A percentile compares a stretch with the other conserved stretches of the same genome.
Evolutionary conservation across 2,888 invertebrate species (phyloP).

Genomic region (Cryptus armator): DNA sequence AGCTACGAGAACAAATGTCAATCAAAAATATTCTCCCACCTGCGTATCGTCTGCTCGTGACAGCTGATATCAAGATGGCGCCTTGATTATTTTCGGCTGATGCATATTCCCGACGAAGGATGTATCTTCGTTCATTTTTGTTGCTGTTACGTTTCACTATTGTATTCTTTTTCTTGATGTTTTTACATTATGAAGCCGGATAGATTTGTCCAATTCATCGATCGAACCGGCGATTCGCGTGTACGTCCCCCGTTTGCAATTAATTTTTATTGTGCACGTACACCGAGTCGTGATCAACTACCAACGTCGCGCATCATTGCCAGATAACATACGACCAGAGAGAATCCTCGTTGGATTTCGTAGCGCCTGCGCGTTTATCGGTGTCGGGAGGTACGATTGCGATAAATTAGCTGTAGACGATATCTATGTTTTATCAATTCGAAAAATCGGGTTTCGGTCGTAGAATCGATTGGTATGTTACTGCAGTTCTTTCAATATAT

Average conservation of each 20-base stretch:
- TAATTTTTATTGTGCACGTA: slow-evolving; percentile 64
- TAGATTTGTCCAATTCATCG: slow-evolving; percentile 19
- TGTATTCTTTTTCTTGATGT: not conserved
- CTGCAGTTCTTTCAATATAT: not conserved
- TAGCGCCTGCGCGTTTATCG: slow-evolving; percentile 13
- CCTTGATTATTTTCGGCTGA: slow-evolving; percentile 56
- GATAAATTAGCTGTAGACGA: not conserved
- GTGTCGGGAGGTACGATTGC: not conserved
- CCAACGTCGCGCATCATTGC: slow-evolving; percentile 74
- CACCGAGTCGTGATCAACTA: slow-evolving; percentile 66
- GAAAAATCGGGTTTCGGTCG: not conserved
- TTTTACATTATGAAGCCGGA: slow-evolving; percentile 65
- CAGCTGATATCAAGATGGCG: slow-evolving; percentile 77
- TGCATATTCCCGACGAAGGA: slow-evolving; percentile 56
- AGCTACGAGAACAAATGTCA: not conserved
- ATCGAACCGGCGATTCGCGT: slow-evolving; percentile 6
- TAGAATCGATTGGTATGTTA: not conserved
- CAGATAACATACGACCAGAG: slow-evolving; percentile 27
- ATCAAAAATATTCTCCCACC: slow-evolving; percentile 68
- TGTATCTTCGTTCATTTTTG: slow-evolving; percentile 21
- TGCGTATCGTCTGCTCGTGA: slow-evolving; percentile 80
- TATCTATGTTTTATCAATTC: too few species aligned
- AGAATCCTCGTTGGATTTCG: not conserved
- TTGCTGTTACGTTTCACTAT: not conserved
- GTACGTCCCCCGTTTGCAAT: not conserved